These are phyloP conservation scores for Macrosoma leucophasiata DNA, from an alignment of 2,888 invertebrate genomes.

Conservation along the genomic window DNA sequence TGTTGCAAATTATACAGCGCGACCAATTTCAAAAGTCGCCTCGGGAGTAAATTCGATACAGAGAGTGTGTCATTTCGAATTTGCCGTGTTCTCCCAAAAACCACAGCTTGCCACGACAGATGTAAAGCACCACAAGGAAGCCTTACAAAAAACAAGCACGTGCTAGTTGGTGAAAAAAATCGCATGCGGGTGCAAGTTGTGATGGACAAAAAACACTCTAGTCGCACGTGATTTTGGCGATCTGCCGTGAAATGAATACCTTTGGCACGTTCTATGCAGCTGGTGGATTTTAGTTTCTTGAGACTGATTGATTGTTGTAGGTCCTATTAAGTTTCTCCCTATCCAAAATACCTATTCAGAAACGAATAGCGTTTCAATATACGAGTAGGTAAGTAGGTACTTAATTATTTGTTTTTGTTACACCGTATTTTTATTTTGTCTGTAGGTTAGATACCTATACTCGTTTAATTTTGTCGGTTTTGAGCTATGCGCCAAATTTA, in stretches of 20 bases:
- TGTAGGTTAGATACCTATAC: no score
- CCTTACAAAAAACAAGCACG: conserved; percentile 63
- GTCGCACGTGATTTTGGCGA: conserved; percentile 50
- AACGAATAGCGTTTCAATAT: no score
- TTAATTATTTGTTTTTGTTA: no score
- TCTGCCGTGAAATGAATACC: conserved; percentile 49
- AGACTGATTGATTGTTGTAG: no score
- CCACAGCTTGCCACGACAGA: conserved; percentile 69
- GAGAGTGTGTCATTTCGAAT: conserved; percentile 27
- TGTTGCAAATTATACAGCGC: conserved; percentile 59
- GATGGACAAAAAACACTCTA: conserved; percentile 39
- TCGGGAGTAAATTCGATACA: neutral
- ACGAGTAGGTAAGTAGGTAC: no score
- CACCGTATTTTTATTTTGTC: no score
- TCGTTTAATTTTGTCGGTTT: no score
- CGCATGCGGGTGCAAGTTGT: conserved; percentile 71
- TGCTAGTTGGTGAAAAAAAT: conserved; percentile 69
- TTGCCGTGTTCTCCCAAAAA: conserved; percentile 42
- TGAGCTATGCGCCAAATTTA: no score
- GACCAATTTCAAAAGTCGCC: conserved; percentile 28
- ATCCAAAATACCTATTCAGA: no score
- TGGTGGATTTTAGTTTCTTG: no score
- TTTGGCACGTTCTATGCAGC: conserved; percentile 39
- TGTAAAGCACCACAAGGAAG: conserved; percentile 62
- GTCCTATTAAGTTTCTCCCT: no score